Evolutionary conservation across 2,797 vertebrate genomes (phyloP), one percentile per base, ranked within the genome.

Genomic region (Erpetoichthys calabaricus): DNA sequence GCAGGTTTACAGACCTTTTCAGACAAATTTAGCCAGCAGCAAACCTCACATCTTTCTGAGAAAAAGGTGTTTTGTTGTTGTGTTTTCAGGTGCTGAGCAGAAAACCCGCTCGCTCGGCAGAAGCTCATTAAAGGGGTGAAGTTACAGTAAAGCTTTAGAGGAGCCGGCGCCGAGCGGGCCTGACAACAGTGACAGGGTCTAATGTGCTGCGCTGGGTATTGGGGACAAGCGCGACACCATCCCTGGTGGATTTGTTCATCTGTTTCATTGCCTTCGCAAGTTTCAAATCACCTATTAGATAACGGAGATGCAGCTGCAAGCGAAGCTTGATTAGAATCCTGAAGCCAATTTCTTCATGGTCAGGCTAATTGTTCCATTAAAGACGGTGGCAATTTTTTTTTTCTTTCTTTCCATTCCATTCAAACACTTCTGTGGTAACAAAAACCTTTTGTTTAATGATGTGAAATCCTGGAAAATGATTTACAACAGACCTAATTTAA

Each of bases 21-120:
- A 80, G 81, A 84, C 81, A 86, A 85, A 86, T 86, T 80, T 87
- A 83, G 83, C 81, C 83, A 85, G 81, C 84, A 87, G 83, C 83
- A 84, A 83, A 83, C 83, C 81, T 85, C 83, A 80, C 80, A 77
- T 85, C 76, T 82, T 81, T 85, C 85, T 85, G 81, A 79, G 87
- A 84, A 88, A 25, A 88, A 84, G 76, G 83, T 85, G 83, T 86
- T 84, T 89, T 85, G 85, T 65, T 67, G 62, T 83, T 86, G 77
- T 83, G 80, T 86, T 84, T 86, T 80, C 82, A 85, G 85, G 83
- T 86, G 85, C 76, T 77, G 79, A 82, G 76, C 80, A 70, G 80
- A 85, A 80, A 84, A 68, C 73, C 6, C 54, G 55, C 49, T 79
- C 71, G 75, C 77, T 75, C 78, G 78, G 78, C 80, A 83, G 80